Base-by-base conservation (phyloP, 2,113 vertebrate genomes). In the Boleophthalmus pectinirostris region DNA sequence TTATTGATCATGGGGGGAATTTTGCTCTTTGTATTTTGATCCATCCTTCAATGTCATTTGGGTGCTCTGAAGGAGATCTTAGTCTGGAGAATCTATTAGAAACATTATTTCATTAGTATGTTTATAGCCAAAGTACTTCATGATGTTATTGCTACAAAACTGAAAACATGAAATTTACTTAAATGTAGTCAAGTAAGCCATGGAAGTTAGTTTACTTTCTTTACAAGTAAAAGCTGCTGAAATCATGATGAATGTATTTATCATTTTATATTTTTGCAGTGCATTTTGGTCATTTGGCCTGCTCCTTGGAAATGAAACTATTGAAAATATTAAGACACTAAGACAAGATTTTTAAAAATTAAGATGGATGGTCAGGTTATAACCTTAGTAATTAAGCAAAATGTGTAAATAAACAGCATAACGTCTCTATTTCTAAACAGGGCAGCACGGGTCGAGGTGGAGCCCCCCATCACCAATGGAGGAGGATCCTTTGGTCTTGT, bases 381-480 rank as follows among this genome's bases (percentile, higher is more conserved):
- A 14, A 49, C 15, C 3, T 47, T 6, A 49, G 16, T 49, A 49
- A 49, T 49, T 49, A 49, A 43, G 38, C 16, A n/a, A 53, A 53
- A 53, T 5, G 8, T 20, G 49, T 7, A 0, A 20, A 54, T 21
- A 54, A 21, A 54, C 10, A 18, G 8, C 20, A 10, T 3, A 54
- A 2, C 51, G 21, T 21, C 16, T 54, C n/a, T 20, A 21, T 18
- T 54, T 54, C 8, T 47, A 58, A 64, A 51, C 90, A 95, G 94
- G 92, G 89, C 58, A 92, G 87, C 79, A 78, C 92, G 2, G 88
- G 93, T 78, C 95, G 95, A 75, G 90, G 89, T 12, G 93, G 83
- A 60, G 77, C 92, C 7, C 93, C 94, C 0, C 95, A 93, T 45
- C 96, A 97, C 47, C 96, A 96, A 81, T 99, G 97, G 97, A 91